Conservation (phyloP, 2,888 invertebrate genomes). For the Synergus gifuensis region DNA sequence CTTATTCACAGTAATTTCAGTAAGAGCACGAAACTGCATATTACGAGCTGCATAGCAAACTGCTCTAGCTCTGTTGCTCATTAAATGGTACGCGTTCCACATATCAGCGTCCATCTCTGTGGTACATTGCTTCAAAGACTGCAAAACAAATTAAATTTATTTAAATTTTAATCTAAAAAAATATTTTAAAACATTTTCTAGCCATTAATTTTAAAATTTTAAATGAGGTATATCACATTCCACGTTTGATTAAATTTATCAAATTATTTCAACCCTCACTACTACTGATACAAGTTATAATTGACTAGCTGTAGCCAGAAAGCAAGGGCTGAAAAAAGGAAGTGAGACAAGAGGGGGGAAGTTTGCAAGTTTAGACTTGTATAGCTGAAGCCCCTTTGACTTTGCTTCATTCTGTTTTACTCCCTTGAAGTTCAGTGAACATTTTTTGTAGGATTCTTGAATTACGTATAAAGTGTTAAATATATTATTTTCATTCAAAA, state of each 20-base stretch:
- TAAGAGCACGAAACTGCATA: slow-evolving; percentile 82
- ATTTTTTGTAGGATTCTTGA: neutral
- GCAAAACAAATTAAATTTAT: slow-evolving; percentile 56
- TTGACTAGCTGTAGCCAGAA: neutral
- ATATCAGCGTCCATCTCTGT: slow-evolving; percentile 83
- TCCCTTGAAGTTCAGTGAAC: neutral
- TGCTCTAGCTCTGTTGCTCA: slow-evolving; percentile 84
- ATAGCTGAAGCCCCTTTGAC: slow-evolving; percentile 54
- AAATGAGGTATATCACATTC: neutral
- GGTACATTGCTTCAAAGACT: slow-evolving; percentile 83
- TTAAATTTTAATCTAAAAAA: neutral
- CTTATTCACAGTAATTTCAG: slow-evolving; percentile 83
- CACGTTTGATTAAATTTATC: neutral
- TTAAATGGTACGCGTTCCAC: slow-evolving; percentile 85
- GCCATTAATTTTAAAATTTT: neutral
- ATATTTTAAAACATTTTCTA: neutral
- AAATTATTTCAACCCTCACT: neutral
- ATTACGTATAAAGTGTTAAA: neutral
- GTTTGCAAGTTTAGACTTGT: slow-evolving; percentile 69
- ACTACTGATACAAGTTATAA: neutral
- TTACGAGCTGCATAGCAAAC: slow-evolving; percentile 83
- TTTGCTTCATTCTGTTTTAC: neutral
- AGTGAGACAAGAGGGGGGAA: slow-evolving; percentile 57
- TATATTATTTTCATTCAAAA: neutral
- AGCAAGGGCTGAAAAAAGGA: neutral